A percentile compares a stretch with the other conserved stretches of the same genome.
These are phyloP conservation scores for Paracyclopina nana DNA, from an alignment of 1,140 invertebrate genomes.

Conservation along the genomic window DNA sequence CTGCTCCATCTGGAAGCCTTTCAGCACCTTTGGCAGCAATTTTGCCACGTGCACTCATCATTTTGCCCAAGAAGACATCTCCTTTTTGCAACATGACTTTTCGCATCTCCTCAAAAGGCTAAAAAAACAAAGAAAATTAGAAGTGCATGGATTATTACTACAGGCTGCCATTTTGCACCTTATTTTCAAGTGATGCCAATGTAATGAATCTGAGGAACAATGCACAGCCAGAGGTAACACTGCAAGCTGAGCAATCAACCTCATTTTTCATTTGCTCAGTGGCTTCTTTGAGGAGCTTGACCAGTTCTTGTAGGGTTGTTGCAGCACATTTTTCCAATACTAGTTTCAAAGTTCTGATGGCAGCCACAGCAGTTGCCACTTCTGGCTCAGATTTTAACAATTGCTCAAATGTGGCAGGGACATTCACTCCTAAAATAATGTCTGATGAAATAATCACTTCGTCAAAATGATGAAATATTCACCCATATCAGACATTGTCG, in stretches of 20 bases:
- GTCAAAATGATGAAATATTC: too few relatives aligned
- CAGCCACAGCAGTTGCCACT: slow-evolving; percentile 65
- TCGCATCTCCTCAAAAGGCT: slow-evolving; percentile 68
- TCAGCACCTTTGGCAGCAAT: slow-evolving; percentile 56
- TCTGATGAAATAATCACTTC: too few relatives aligned
- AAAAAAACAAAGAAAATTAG: slow-evolving; percentile 25
- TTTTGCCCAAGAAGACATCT: slow-evolving; percentile 25
- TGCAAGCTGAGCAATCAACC: slow-evolving; percentile 36
- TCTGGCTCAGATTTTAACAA: slow-evolving; percentile 52
- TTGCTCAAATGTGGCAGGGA: slow-evolving; percentile 33
- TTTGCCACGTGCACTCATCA: slow-evolving; percentile 42
- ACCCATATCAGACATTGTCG: too few relatives aligned
- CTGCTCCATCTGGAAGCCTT: slow-evolving; percentile 66
- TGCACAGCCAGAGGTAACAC: slow-evolving; percentile 73
- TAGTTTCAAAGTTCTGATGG: slow-evolving; percentile 60
- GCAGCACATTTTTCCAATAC: slow-evolving; percentile 62
- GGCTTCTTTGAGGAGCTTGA: slow-evolving; percentile 12
- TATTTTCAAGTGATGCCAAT: slow-evolving; percentile 52
- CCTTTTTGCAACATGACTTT: slow-evolving; percentile 48
- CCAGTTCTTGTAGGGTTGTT: slow-evolving; percentile 60
- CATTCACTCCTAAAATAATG: slow-evolving; percentile 8
- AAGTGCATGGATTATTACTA: too few relatives aligned
- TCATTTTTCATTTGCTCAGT: neutral
- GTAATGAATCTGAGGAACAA: slow-evolving; percentile 86
- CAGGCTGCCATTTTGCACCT: too few relatives aligned